Evolutionary conservation across 2,113 vertebrate species (phyloP), one percentile per base, ranked within the genome.

Genomic region (Aepyceros melampus): DNA sequence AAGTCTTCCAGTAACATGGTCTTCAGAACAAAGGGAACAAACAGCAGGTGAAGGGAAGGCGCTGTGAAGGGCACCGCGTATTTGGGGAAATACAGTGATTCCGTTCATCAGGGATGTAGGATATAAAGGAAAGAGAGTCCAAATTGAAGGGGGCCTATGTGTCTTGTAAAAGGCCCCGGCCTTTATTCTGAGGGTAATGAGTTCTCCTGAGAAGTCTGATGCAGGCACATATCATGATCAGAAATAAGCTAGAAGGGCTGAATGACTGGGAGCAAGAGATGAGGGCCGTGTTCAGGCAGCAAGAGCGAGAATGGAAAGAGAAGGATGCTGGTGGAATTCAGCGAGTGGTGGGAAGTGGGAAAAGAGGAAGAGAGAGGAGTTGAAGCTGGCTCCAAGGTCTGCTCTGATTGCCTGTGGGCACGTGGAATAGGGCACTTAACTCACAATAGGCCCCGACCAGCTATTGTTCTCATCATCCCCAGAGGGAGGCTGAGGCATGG

Each of bases 181-280:
- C 23, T 71, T n/a, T 64, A 36, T 86, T 82, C 47, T 40, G 55
- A 89, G 55, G 85, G 43, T 47, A 33, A 36, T 11, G 43, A 71
- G 43, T 31, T 27, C 87, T 56, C 21, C 87, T 23, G 55, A 23
- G 83, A 87, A 94, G 31, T 60, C 11, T 29, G 43, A 81, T 79
- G 45, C 5, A 27, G 51, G 29, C 36, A 47, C 2, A 60, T 17
- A 51, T 7, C 15, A 23, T 15, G 21, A 11, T 62, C 76, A 31
- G 90, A 91, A 87, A 51, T 93, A 87, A 51, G 64, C 33, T 23
- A 78, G 78, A 87, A 88, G 14, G n/a, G 71, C 33, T 31, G 13
- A 78, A 53, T 33, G 67, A 58, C 4, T n/a, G 15, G 62, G 84
- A 89, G 64, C 14, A 7, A 79, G 62, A 93, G 45, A 3, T 12